phyloP scores from a whole-genome alignment of 1,140 invertebrate genomes.

The Brachionus koreanus region DNA sequence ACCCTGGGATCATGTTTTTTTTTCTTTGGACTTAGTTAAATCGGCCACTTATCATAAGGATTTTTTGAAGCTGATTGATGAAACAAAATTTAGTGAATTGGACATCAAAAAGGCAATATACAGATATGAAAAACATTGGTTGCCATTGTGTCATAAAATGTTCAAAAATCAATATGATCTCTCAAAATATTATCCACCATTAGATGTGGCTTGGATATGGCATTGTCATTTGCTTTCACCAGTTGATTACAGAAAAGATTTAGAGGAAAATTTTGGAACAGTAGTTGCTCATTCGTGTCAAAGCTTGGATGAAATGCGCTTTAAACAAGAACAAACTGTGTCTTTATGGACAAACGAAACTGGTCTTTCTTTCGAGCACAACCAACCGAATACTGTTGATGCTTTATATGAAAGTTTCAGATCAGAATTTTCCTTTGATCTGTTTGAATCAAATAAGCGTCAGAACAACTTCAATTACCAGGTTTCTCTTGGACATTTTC shows the following conservation, averaged over 20 bases:
- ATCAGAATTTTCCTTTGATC: neutral
- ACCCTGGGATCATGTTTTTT: no score
- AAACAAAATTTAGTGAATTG: neutral
- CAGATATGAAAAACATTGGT: constrained; percentile 42
- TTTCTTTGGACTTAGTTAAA: neutral
- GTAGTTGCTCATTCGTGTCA: neutral
- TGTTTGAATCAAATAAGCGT: constrained; percentile 1
- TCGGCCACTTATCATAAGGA: neutral
- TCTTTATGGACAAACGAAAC: neutral
- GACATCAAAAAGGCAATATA: neutral
- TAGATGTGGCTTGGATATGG: constrained; percentile 36
- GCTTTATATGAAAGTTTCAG: neutral
- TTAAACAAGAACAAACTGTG: neutral
- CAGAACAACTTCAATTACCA: constrained; percentile 27
- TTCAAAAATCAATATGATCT: neutral
- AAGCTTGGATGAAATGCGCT: neutral
- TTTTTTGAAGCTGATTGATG: neutral
- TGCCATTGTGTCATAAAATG: neutral
- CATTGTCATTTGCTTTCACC: constrained; percentile 3
- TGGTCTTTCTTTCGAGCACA: neutral
- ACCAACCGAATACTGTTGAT: neutral
- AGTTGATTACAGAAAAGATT: neutral
- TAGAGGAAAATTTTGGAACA: neutral
- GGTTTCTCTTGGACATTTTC: constrained; percentile 1
- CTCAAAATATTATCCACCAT: neutral